phyloP scores from a whole-genome alignment of 2,888 invertebrate genomes.

The Drosophila villosipedis region DNA sequence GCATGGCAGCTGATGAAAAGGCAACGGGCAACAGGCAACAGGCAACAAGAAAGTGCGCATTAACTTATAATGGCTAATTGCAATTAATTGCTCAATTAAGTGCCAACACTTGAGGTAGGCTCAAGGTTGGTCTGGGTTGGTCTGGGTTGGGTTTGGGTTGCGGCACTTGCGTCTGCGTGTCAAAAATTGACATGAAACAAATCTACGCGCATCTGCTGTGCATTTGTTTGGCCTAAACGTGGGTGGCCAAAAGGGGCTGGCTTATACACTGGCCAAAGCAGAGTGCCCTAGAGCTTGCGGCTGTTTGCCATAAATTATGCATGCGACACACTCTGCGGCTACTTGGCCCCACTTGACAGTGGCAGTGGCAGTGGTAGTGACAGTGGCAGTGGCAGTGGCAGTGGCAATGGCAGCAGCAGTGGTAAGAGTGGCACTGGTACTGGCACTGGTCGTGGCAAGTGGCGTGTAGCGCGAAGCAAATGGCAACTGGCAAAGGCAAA shows the following conservation, averaged over 20 bases:
- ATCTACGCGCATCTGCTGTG: conserved; percentile 45
- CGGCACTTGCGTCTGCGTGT: conserved; percentile 15
- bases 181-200: conserved; percentile 43
- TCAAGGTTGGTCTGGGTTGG: background rate
- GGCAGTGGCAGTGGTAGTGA: conserved; percentile 2
- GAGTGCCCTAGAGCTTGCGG: conserved; percentile 16
- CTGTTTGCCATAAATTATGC: conserved; percentile 58
- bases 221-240: conserved; percentile 44
- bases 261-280: conserved; percentile 8
- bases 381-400: background rate
- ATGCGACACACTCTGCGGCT: conserved; percentile 48
- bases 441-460: conserved; percentile 1
- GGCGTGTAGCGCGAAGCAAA: conserved; percentile 10
- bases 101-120: conserved; percentile 16
- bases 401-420: conserved; percentile 1
- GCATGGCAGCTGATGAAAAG: conserved; percentile 5
- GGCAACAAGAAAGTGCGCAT: conserved; percentile 12
- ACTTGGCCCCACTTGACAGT: conserved; percentile 45
- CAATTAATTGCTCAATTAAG: conserved; percentile 71
- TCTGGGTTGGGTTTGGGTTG: background rate
- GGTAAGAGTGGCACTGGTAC: background rate
- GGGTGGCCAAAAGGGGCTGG: conserved; percentile 4
- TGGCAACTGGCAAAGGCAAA: conserved; percentile 27
- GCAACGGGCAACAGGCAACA: background rate
- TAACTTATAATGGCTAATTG: conserved; percentile 60